A percentile compares a stretch with the other conserved stretches of the same genome.
Evolutionary conservation across 2,113 vertebrate species (phyloP).

Genomic region (Microtus montanus): DNA sequence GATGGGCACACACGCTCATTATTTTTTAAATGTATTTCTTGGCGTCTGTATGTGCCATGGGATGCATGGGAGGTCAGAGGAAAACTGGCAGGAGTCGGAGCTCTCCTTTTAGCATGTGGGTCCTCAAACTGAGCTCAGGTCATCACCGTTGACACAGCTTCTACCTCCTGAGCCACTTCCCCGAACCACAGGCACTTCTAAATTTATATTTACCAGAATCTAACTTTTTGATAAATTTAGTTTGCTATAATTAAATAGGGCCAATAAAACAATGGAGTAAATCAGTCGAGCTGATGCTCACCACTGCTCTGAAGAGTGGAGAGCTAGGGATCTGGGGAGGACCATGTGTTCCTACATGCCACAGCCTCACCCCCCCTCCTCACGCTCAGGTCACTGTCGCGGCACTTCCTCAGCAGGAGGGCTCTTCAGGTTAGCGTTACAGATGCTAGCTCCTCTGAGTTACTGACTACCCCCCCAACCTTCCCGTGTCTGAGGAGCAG

Average conservation of each 20-base stretch:
- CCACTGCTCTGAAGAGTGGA: not conserved
- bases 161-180: not conserved
- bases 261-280: not conserved
- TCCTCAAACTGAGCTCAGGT: not conserved
- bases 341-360: not conserved
- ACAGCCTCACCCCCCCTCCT: not conserved
- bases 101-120: not conserved
- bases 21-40: not conserved
- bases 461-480: not conserved
- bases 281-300: not conserved
- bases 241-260: not conserved
- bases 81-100: not conserved
- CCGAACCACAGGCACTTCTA: not conserved
- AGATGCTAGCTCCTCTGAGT: not conserved
- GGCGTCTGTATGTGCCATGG: not conserved
- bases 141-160: not conserved
- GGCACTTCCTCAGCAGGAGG: not conserved
- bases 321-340: not conserved
- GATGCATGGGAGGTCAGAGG: too few relatives aligned
- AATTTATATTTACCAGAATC: slow-evolving; percentile 20
- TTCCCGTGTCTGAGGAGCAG: not conserved
- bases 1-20: not conserved
- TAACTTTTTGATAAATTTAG: not conserved
- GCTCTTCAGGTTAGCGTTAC: not conserved
- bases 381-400: not conserved